Evolutionary conservation across 2,113 vertebrate genomes (phyloP), one percentile per base, ranked within the genome.

Genomic region (Perca schrenkii): DNA sequence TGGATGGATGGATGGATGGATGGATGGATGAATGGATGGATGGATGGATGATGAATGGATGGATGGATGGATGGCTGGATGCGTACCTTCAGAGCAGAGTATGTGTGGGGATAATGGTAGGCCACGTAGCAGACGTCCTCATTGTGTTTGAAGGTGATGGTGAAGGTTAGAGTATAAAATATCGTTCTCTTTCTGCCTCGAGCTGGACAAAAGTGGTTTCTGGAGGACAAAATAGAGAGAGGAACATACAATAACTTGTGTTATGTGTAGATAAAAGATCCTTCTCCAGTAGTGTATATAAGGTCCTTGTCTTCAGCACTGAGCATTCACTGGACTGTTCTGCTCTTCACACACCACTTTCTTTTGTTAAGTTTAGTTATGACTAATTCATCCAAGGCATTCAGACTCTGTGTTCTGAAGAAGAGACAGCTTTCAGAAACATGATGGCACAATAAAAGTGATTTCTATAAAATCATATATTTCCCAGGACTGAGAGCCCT

Each of bases 51-150:
- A 25, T 25, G 25, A 25, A 25, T 25, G 25, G 25, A 61, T 14
- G 7, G 34, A 3, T 49, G 14, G 25, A 50, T 22, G 70, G 36
- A 34, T 50, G 49, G 34, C 53, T 15, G 62, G 66, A 69, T 34
- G 10, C 14, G 21, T 75, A 99, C 98, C 97, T 96, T 96, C 82
- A 98, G 94, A 3, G 95, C 82, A 7, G 97, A 95, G 85, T 97
- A 98, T 54, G 97, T 97, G 85, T 98, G 98, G 11, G 98, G 98
- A 53, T 97, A 99, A 86, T 99, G 97, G 86, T 99, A 98, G 47
- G 98, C 97, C 93, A 99, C 76, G 89, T 98, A 99, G 91, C 98
- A 99, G 77, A 97, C 94, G 14, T 99, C 98, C 22, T 96, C 97
- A 1, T 72, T 79, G 36, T 99, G 97, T 50, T 93, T 96, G 78